Base-by-base conservation (phyloP, 2,113 vertebrate species). In the Gavialis gangeticus region DNA sequence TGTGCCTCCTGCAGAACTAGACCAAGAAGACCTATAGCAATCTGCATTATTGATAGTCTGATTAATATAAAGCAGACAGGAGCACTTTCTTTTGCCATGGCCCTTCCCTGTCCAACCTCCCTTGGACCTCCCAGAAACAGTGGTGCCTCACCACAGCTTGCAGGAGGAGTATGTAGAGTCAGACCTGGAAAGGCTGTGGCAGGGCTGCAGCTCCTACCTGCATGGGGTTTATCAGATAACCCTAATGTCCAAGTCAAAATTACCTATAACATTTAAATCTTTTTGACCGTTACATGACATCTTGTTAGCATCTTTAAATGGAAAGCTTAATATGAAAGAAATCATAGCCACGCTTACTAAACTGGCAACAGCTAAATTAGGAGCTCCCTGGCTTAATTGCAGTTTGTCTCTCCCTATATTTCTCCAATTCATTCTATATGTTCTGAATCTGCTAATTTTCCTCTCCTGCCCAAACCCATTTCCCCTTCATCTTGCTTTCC, bases 381-480 rank as follows among this genome's bases (percentile, higher is more conserved):
- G 89, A 69, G 60, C 62, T 91, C 37, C 25, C 85, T 34, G 37
- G 25, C 27, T 79, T 81, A 89, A 79, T 71, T 89, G 56, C 76
- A 75, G 8, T 90, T 85, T 97, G 89, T 63, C 69, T 86, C 96
- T 76, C 28, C 37, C 13, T 82, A 60, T n/a, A 81, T 87, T 92
- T 28, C 94, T 90, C 93, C 85, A 75, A 19, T 84, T 96, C 5
- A 56, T 91, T 95, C 88, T 95, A 62, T 84, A 8, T 92, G 85
- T 91, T 94, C 85, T 90, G 85, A 88, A 90, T 93, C 85, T 86
- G 92, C 95, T 96, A 95, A 97, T 94, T 93, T 97, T 97, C 95
- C 94, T 97, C 79, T 94, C 97, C 94, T 88, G 94, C 92, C 93
- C 97, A 94, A 96, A 97, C 91, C 90, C 92, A 21, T 94, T 95